These are phyloP conservation scores for Glandiceps talaboti DNA, from an alignment of 53 echinoderm and acorn worm species.

Conservation along the genomic window DNA sequence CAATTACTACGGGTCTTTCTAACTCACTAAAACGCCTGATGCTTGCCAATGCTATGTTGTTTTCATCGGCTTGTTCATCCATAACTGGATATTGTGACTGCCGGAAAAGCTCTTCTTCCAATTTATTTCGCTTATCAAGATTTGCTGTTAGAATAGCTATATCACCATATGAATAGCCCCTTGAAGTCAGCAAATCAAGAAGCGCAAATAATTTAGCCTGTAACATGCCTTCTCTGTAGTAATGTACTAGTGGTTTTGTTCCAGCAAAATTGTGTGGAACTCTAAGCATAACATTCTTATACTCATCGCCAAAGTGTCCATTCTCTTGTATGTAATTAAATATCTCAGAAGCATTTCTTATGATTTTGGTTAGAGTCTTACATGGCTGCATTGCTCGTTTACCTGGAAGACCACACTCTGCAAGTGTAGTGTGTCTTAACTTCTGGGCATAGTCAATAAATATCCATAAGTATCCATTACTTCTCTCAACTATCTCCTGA, in stretches of 20 bases:
- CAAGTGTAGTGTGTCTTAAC: background rate
- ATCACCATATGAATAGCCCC: background rate
- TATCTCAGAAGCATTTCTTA: background rate
- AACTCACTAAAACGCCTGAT: background rate
- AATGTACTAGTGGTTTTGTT: background rate
- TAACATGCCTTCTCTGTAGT: background rate
- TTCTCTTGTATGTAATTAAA: too few species aligned
- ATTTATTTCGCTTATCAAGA: background rate
- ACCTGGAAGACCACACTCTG: background rate
- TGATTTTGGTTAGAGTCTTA: background rate
- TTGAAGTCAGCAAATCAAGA: background rate
- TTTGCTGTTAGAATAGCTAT: background rate
- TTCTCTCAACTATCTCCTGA: background rate
- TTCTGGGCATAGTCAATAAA: background rate
- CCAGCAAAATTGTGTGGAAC: background rate
- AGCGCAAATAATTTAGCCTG: background rate
- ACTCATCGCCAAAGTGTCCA: background rate
- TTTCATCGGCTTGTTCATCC: background rate
- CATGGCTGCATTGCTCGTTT: background rate
- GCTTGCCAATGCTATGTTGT: background rate
- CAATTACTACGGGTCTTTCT: background rate
- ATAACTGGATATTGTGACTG: background rate
- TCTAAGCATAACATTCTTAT: too few species aligned
- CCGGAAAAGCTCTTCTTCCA: background rate
- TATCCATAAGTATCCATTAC: background rate